Percentiles rank a stretch among this genome's conserved stretches.
phyloP scores from a whole-genome alignment of 2,888 invertebrate species.

The Blera fallax region DNA sequence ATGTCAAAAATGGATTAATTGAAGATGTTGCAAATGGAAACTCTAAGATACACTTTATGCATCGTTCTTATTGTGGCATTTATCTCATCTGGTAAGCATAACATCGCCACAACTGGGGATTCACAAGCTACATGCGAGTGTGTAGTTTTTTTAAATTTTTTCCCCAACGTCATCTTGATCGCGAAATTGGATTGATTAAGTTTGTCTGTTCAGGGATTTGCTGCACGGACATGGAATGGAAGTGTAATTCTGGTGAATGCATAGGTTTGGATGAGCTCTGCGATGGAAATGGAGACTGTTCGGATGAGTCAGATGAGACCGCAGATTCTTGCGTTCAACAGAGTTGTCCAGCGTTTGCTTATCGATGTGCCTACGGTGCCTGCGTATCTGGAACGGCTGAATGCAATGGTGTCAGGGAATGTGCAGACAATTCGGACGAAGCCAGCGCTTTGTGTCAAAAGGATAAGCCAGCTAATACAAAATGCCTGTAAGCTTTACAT shows the following conservation, averaged over 20 bases:
- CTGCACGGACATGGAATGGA: slow-evolving; percentile 74
- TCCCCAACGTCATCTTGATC: background rate
- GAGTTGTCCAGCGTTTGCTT: slow-evolving; percentile 82
- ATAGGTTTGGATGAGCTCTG: slow-evolving; percentile 75
- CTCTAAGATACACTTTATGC: background rate
- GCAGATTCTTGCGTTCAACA: slow-evolving; percentile 75
- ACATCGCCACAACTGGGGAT: background rate
- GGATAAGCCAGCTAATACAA: slow-evolving; percentile 15
- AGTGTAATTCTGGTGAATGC: slow-evolving; percentile 77
- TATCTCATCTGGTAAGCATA: slow-evolving; percentile 19
- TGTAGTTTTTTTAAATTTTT: background rate
- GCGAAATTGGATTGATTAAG: background rate
- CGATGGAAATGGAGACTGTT: slow-evolving; percentile 77
- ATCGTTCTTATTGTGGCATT: background rate
- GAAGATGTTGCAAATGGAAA: slow-evolving; percentile 1
- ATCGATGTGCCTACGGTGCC: slow-evolving; percentile 78
- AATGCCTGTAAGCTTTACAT: slow-evolving; percentile 62
- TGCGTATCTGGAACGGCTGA: slow-evolving; percentile 70
- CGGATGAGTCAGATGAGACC: slow-evolving; percentile 79
- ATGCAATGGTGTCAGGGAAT: slow-evolving; percentile 74
- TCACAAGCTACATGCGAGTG: background rate
- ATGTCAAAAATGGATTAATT: background rate
- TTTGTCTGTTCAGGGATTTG: slow-evolving; percentile 6
- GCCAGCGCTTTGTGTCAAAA: slow-evolving; percentile 5
- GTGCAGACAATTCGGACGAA: slow-evolving; percentile 75